phyloP scores from a whole-genome alignment of 2,888 invertebrate species.

The Stenchaetothrips biformis region DNA sequence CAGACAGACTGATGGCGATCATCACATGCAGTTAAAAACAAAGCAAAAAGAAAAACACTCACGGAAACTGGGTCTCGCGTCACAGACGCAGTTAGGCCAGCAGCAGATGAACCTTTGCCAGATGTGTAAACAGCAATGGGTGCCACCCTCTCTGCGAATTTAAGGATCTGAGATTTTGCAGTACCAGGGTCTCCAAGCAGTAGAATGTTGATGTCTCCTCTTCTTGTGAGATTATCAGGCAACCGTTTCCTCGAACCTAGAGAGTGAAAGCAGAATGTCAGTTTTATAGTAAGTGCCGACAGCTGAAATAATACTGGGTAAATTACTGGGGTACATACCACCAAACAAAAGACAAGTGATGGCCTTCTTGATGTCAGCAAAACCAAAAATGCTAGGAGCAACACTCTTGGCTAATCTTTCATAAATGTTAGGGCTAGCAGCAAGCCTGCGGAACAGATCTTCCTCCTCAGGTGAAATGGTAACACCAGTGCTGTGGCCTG shows the following conservation, averaged over 20 bases:
- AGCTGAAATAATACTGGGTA: not conserved
- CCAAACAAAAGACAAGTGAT: slow-evolving; percentile 93
- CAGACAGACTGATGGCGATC: slow-evolving; percentile 28
- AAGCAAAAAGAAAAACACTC: slow-evolving; percentile 43
- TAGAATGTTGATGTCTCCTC: slow-evolving; percentile 95
- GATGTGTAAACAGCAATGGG: slow-evolving; percentile 96
- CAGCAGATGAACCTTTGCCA: slow-evolving; percentile 99
- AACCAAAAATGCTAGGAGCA: slow-evolving; percentile 96
- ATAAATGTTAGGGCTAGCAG: slow-evolving; percentile 79
- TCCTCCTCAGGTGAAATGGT: slow-evolving; percentile 65
- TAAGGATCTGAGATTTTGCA: slow-evolving; percentile 96
- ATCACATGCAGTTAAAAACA: not conserved
- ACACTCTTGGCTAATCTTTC: slow-evolving; percentile 84
- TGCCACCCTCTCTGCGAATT: slow-evolving; percentile 92
- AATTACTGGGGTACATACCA: slow-evolving; percentile 50
- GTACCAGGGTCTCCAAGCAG: slow-evolving; percentile 98
- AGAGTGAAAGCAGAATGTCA: slow-evolving; percentile 25
- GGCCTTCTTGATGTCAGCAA: slow-evolving; percentile 91
- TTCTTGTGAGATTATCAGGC: slow-evolving; percentile 90
- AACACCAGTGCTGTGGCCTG: slow-evolving; percentile 49
- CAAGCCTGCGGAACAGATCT: slow-evolving; percentile 75
- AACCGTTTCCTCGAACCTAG: slow-evolving; percentile 73
- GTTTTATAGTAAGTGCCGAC: not conserved
- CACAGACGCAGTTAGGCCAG: slow-evolving; percentile 97
- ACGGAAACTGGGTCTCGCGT: slow-evolving; percentile 88